Percentiles rank a stretch among this genome's conserved stretches.
Evolutionary conservation across 2,888 invertebrate genomes (phyloP).

Genomic region (Carpatolechia fugitivella): DNA sequence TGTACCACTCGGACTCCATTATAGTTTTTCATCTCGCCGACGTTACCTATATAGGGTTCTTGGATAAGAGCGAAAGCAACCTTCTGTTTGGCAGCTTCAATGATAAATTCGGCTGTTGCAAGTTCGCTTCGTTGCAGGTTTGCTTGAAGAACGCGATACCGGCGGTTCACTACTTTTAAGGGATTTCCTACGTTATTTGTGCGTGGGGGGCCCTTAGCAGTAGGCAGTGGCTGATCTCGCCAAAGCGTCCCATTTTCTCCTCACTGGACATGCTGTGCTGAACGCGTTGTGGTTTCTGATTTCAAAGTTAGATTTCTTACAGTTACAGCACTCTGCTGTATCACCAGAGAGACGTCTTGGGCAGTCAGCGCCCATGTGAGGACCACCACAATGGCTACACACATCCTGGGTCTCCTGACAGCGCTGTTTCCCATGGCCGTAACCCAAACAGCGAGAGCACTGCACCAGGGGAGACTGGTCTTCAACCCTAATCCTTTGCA

Average conservation of each 20-base stretch:
- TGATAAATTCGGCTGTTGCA: constrained; percentile 16
- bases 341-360: background rate
- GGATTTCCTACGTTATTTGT: too few species aligned
- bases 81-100: constrained; percentile 10
- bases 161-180: background rate
- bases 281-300: background rate
- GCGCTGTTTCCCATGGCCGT: constrained; percentile 6
- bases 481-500: background rate
- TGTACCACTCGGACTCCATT: constrained; percentile 12
- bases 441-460: constrained; percentile 7
- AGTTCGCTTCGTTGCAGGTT: constrained; percentile 15
- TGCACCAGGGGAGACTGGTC: constrained; percentile 13
- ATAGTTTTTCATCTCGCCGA: background rate
- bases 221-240: background rate
- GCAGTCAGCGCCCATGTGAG: constrained; percentile 1
- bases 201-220: background rate
- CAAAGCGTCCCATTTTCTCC: background rate
- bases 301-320: background rate
- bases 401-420: constrained; percentile 3
- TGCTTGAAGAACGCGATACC: background rate
- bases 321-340: background rate
- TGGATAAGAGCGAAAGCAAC: constrained; percentile 18
- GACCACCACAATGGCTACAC: constrained; percentile 16
- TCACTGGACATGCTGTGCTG: background rate
- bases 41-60: constrained; percentile 18